These are phyloP conservation scores for Toxotes chatareus DNA, from an alignment of 2,113 vertebrate species.

Conservation along the genomic window DNA sequence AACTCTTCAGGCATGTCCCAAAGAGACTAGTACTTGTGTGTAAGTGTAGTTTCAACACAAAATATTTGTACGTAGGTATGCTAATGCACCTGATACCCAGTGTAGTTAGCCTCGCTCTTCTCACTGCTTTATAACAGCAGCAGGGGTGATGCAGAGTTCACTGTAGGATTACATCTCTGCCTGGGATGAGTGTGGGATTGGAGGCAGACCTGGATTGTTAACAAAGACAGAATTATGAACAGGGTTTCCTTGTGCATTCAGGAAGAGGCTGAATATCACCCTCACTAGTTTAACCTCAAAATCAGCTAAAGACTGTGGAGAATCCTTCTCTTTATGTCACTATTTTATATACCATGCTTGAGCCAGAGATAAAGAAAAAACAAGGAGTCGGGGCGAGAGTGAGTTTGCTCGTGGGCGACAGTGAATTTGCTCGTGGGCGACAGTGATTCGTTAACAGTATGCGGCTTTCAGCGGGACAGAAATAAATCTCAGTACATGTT, in stretches of 20 bases:
- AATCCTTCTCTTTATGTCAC: constrained; percentile 29
- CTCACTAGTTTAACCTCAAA: constrained; percentile 45
- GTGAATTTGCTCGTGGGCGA: constrained; percentile 21
- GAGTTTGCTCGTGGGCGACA: background rate
- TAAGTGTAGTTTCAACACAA: background rate
- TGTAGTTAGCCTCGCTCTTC: constrained; percentile 21
- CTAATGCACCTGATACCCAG: background rate
- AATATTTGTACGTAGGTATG: background rate
- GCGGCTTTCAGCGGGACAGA: constrained; percentile 24
- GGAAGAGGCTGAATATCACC: constrained; percentile 41
- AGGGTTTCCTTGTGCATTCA: constrained; percentile 40
- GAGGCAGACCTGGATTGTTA: constrained; percentile 32
- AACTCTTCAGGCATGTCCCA: constrained; percentile 43
- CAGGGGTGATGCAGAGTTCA: constrained; percentile 41
- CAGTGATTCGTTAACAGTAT: constrained; percentile 24
- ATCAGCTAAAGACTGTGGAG: constrained; percentile 40
- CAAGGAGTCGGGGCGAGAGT: background rate
- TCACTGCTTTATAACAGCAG: constrained; percentile 9
- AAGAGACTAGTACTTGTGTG: constrained; percentile 48
- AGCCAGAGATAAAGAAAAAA: constrained; percentile 34
- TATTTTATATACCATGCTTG: background rate
- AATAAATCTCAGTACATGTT: constrained; percentile 8
- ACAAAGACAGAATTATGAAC: constrained; percentile 59
- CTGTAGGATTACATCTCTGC: constrained; percentile 38
- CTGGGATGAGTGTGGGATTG: constrained; percentile 20